Evolutionary conservation across 2,888 invertebrate genomes (phyloP).

Genomic region (Agriotes lineatus): DNA sequence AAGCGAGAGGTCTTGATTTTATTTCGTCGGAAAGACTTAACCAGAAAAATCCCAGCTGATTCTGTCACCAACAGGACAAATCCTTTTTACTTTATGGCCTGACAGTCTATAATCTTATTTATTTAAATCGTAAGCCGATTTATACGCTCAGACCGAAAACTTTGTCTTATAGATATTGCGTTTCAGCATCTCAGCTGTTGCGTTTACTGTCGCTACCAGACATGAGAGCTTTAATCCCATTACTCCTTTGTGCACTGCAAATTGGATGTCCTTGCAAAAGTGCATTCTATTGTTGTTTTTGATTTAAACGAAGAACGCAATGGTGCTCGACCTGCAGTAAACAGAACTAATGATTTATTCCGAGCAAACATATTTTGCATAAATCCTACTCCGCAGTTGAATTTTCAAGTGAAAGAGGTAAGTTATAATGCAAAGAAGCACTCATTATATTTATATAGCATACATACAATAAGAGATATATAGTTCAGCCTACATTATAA

Average conservation of each 20-base stretch:
- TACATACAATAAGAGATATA: too few species aligned
- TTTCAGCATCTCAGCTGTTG: conserved; percentile 34
- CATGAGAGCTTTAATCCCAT: conserved; percentile 28
- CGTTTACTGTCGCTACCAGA: conserved; percentile 30
- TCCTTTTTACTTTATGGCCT: conserved; percentile 41
- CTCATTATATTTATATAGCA: too few species aligned
- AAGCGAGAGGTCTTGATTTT: conserved; percentile 27
- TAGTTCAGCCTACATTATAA: too few species aligned
- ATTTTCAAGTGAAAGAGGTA: too few species aligned
- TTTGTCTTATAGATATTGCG: conserved; percentile 41
- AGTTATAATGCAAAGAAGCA: too few species aligned
- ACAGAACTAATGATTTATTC: too few species aligned
- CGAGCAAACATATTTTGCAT: too few species aligned
- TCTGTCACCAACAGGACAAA: conserved; percentile 38
- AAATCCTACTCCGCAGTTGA: too few species aligned
- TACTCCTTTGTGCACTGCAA: conserved; percentile 23
- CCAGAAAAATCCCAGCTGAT: conserved; percentile 36
- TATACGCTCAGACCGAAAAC: conserved; percentile 38
- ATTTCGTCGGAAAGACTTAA: conserved; percentile 25
- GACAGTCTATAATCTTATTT: conserved; percentile 41
- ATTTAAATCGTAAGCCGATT: conserved; percentile 45
- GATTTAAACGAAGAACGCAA: neutral
- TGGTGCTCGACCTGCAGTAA: too few species aligned
- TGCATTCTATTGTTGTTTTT: conserved; percentile 1
- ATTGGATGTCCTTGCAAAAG: neutral